Conservation (phyloP, 2,888 invertebrate genomes). For the Cabera pusaria region DNA sequence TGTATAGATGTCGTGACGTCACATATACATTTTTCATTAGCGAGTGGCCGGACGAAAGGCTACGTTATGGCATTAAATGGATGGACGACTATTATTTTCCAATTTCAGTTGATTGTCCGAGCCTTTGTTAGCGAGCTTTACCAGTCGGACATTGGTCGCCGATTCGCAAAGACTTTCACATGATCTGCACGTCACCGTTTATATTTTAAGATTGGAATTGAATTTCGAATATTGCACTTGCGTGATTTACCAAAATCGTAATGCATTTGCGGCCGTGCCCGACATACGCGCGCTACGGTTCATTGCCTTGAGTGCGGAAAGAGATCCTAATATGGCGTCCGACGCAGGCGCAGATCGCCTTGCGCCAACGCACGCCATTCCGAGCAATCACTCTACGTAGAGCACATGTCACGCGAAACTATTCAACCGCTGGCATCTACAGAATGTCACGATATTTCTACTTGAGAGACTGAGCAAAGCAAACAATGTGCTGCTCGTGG, state of each 20-base stretch:
- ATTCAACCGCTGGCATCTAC: too few relatives aligned
- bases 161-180: conserved; percentile 27
- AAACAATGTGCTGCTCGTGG: conserved; percentile 78
- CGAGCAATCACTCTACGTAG: conserved; percentile 57
- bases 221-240: conserved; percentile 9
- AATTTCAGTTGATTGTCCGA: conserved; percentile 54
- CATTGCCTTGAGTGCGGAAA: conserved; percentile 79
- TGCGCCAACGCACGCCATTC: conserved; percentile 75
- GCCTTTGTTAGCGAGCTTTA: conserved; percentile 50
- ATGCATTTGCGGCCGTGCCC: conserved; percentile 31
- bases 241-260: conserved; percentile 23
- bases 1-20: conserved; percentile 53
- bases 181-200: conserved; percentile 5
- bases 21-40: conserved; percentile 59
- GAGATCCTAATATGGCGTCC: conserved; percentile 75
- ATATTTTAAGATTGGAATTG: conserved; percentile 5
- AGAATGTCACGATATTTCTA: conserved; percentile 25
- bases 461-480: conserved; percentile 39
- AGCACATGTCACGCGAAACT: conserved; percentile 46
- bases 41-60: conserved; percentile 45
- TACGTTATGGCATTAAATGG: conserved; percentile 45
- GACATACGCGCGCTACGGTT: conserved; percentile 71
- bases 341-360: conserved; percentile 64
- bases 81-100: conserved; percentile 60
- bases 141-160: conserved; percentile 39